Conservation (phyloP, 2,113 vertebrate species). For the Atractosteus spatula region DNA sequence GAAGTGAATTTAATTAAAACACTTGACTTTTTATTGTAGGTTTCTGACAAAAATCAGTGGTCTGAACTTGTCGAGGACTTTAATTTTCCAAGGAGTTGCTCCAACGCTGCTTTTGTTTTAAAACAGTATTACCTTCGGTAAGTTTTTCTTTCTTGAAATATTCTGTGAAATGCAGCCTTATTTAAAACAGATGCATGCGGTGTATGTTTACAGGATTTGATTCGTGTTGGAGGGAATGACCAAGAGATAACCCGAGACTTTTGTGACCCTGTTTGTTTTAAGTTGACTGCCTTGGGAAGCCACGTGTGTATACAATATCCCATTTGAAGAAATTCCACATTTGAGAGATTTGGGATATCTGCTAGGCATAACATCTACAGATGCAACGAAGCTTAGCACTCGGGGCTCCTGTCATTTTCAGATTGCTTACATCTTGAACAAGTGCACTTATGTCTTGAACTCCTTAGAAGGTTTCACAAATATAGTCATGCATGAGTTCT, state of each 20-base stretch:
- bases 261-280: neutral
- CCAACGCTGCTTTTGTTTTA: conserved; percentile 98
- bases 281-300: neutral
- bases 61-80: conserved; percentile 94
- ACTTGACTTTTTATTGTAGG: conserved; percentile 62
- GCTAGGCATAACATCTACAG: neutral
- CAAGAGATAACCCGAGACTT: conserved; percentile 5
- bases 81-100: conserved; percentile 96
- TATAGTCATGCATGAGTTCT: too few relatives aligned
- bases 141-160: conserved; percentile 58
- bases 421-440: neutral
- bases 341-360: neutral
- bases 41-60: conserved; percentile 98
- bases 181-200: conserved; percentile 51
- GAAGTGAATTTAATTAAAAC: conserved; percentile 10
- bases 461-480: too few relatives aligned
- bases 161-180: conserved; percentile 33
- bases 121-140: conserved; percentile 99
- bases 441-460: too few relatives aligned
- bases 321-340: neutral
- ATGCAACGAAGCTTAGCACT: neutral
- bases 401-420: conserved; percentile 27
- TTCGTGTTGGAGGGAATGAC: conserved; percentile 34
- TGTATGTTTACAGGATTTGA: conserved; percentile 64
- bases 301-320: neutral